These are phyloP conservation scores for Drosophila murphyi DNA, from an alignment of 1,140 invertebrate species.

Conservation along the genomic window DNA sequence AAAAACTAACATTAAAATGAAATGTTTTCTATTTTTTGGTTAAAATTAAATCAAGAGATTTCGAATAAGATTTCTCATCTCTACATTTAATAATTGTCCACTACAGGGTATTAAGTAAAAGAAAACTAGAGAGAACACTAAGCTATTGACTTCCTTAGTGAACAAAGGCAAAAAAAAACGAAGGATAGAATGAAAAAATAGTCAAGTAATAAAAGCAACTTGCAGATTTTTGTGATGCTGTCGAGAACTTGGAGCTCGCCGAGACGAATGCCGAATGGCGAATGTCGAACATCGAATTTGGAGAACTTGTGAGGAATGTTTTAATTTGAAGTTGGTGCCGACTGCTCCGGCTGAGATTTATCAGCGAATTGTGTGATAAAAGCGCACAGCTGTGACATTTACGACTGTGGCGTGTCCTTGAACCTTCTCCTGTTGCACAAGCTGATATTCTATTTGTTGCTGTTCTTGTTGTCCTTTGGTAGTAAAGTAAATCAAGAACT, in stretches of 20 bases:
- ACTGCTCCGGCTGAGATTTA: slow-evolving; percentile 34
- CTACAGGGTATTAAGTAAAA: slow-evolving; percentile 1
- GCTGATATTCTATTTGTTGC: background rate
- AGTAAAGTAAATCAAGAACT: slow-evolving; percentile 27
- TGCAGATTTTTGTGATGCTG: background rate
- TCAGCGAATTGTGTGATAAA: slow-evolving; percentile 43
- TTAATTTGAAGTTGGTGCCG: slow-evolving; percentile 64
- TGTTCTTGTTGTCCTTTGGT: background rate
- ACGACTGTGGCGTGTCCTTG: slow-evolving; percentile 51
- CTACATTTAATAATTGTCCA: too few species aligned
- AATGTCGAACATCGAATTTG: slow-evolving; percentile 1
- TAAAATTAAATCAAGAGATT: too few species aligned
- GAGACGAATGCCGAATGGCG: slow-evolving; percentile 18
- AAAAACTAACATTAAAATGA: too few species aligned
- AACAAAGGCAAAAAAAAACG: background rate
- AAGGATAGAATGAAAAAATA: background rate
- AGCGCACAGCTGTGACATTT: slow-evolving; percentile 38
- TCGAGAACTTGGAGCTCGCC: slow-evolving; percentile 4
- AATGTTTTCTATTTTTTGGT: too few species aligned
- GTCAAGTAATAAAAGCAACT: slow-evolving; percentile 7
- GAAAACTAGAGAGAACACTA: too few species aligned
- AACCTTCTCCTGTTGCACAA: slow-evolving; percentile 51
- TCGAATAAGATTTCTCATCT: too few species aligned
- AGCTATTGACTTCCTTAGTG: too few species aligned
- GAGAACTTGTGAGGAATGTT: slow-evolving; percentile 64